Evolutionary conservation across 2,888 invertebrate genomes (phyloP).

Genomic region (Drosophila mercatorum): DNA sequence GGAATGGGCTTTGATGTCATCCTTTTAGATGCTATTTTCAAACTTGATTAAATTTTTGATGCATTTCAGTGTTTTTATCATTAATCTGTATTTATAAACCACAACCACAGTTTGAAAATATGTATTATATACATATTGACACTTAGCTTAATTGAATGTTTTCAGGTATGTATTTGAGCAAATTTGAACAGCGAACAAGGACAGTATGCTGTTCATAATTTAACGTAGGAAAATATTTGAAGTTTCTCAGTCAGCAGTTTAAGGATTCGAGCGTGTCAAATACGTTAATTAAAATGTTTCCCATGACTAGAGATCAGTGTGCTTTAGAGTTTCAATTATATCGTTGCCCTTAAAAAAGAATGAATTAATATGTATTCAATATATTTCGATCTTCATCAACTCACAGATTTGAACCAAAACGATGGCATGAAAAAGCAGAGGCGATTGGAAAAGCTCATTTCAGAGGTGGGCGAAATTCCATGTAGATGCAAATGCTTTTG

Average conservation of each 20-base stretch:
- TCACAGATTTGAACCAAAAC: slow-evolving; percentile 93
- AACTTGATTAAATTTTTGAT: not conserved
- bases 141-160: not conserved
- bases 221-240: not conserved
- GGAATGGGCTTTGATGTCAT: not conserved
- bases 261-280: not conserved
- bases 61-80: not conserved
- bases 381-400: not conserved
- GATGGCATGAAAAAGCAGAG: slow-evolving; percentile 89
- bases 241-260: too few relatives aligned
- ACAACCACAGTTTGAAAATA: not conserved
- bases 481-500: slow-evolving; percentile 93
- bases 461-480: slow-evolving; percentile 91
- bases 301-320: slow-evolving; percentile 22
- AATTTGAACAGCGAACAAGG: not conserved
- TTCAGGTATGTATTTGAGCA: not conserved
- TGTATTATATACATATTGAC: not conserved
- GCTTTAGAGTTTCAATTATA: slow-evolving; percentile 19
- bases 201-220: not conserved
- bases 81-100: not conserved
- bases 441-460: slow-evolving; percentile 89
- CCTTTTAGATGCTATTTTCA: not conserved
- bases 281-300: not conserved
- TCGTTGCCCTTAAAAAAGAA: slow-evolving; percentile 23
- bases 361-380: not conserved